Conservation (phyloP, 1,140 invertebrate genomes). For the Anastatus disparis region DNA sequence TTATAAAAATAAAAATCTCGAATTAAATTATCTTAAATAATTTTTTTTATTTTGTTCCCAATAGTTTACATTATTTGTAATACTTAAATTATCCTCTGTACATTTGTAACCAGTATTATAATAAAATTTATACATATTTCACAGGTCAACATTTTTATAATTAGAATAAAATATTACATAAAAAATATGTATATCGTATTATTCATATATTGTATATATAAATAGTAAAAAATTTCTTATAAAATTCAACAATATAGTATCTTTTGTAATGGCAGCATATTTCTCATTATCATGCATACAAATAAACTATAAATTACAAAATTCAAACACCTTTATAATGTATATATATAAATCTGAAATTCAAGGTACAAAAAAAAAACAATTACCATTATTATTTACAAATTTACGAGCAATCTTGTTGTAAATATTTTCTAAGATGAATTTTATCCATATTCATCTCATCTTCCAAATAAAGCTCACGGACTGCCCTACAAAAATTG, state of each 20-base stretch:
- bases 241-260: conserved; percentile 23
- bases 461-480: conserved; percentile 16
- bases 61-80: conserved; percentile 3
- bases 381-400: conserved; percentile 10
- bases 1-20: neutral
- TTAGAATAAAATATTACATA: conserved; percentile 17
- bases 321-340: conserved; percentile 2
- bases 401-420: neutral
- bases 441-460: conserved; percentile 9
- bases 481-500: conserved; percentile 4
- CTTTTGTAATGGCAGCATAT: conserved; percentile 11
- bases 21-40: neutral
- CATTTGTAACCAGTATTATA: neutral
- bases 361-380: neutral
- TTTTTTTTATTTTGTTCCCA: conserved; percentile 21
- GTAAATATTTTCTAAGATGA: conserved; percentile 21
- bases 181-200: conserved; percentile 18
- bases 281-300: neutral
- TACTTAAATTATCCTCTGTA: neutral
- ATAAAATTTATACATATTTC: neutral
- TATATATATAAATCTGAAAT: neutral
- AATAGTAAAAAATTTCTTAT: conserved; percentile 18
- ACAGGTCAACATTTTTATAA: neutral
- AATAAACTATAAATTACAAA: neutral
- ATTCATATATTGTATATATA: conserved; percentile 3